Evolutionary conservation across 2,797 vertebrate species (phyloP).

Genomic region (Pteropus rufus): DNA sequence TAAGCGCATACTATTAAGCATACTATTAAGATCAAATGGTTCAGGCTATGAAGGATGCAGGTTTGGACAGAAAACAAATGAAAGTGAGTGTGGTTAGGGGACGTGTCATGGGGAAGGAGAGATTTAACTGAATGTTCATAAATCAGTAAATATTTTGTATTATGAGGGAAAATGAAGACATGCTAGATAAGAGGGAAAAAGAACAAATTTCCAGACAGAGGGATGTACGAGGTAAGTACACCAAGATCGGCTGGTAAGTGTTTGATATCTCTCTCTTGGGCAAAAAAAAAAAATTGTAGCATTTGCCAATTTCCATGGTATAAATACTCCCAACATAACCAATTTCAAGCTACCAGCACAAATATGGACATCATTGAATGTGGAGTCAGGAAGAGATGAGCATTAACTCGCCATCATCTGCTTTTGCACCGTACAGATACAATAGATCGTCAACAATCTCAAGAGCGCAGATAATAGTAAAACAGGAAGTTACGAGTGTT

Average conservation of each 20-base stretch:
- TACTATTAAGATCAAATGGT: background rate
- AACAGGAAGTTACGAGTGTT: background rate
- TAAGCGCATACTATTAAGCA: too few species aligned
- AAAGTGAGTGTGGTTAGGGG: background rate
- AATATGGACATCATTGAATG: background rate
- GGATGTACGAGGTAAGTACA: background rate
- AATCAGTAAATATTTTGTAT: background rate
- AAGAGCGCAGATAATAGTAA: background rate
- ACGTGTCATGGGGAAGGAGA: background rate
- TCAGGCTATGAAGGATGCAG: background rate
- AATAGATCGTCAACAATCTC: background rate
- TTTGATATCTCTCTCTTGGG: background rate
- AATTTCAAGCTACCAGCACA: background rate
- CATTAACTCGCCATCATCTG: too few species aligned
- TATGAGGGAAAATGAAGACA: background rate
- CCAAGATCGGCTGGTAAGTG: background rate
- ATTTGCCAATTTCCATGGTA: background rate
- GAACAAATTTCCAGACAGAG: background rate
- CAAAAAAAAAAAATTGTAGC: too few species aligned
- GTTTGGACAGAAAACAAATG: background rate
- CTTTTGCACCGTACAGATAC: background rate
- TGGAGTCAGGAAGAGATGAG: background rate
- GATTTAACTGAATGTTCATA: background rate
- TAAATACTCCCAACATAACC: background rate
- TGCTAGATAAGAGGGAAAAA: background rate